A percentile compares a stretch with the other conserved stretches of the same genome.
Conservation (phyloP, 1,140 invertebrate genomes). For the Marisa cornuarietis region DNA sequence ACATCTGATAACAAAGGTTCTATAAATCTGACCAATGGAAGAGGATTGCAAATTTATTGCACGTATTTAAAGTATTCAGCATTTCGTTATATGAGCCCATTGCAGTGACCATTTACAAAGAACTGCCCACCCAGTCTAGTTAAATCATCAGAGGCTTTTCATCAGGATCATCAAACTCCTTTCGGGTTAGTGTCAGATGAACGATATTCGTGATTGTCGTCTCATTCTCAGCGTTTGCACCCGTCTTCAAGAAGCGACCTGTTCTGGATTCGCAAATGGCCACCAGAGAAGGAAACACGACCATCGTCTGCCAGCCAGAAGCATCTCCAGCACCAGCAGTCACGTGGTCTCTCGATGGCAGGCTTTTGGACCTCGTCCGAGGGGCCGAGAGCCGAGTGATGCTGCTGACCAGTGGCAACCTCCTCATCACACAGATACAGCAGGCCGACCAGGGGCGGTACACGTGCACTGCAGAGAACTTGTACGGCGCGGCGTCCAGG, state of each 20-base stretch:
- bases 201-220: too few species aligned
- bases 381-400: slow-evolving; percentile 21
- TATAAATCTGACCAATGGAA: too few species aligned
- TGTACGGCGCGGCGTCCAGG: slow-evolving; percentile 38
- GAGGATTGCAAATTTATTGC: too few species aligned
- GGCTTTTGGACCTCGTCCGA: too few species aligned
- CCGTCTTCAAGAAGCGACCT: slow-evolving; percentile 89
- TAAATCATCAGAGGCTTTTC: too few species aligned
- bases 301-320: slow-evolving; percentile 91
- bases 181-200: too few species aligned
- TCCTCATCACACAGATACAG: slow-evolving; percentile 49
- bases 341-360: slow-evolving; percentile 88
- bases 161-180: too few species aligned
- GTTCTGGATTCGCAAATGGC: slow-evolving; percentile 89
- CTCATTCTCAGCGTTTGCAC: slow-evolving; percentile 76
- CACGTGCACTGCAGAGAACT: slow-evolving; percentile 61
- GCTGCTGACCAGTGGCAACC: slow-evolving; percentile 48
- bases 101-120: too few species aligned
- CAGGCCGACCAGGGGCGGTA: slow-evolving; percentile 60
- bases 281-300: slow-evolving; percentile 89
- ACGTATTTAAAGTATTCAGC: too few species aligned
- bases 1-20: too few species aligned
- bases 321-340: slow-evolving; percentile 83
- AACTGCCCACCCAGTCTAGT: too few species aligned
- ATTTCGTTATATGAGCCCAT: too few species aligned